Conservation (phyloP, 2,888 invertebrate genomes). For the Zygaena filipendulae region DNA sequence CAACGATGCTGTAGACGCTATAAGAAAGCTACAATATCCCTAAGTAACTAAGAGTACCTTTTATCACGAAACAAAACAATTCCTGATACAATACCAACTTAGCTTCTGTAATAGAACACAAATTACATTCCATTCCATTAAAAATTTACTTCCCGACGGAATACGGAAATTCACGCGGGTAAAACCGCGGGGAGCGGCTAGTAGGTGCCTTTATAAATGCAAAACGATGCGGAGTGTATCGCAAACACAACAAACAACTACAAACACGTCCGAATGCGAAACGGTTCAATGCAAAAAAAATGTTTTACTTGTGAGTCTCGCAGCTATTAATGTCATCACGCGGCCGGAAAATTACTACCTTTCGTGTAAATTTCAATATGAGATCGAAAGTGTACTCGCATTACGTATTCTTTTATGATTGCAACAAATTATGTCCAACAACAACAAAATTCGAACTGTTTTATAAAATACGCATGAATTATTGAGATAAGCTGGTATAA, state of each 20-base stretch:
- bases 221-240: constrained; percentile 28
- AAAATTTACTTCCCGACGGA: no score
- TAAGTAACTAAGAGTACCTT: no score
- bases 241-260: constrained; percentile 19
- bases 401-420: constrained; percentile 33
- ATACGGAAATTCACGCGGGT: no score
- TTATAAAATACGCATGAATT: constrained; percentile 43
- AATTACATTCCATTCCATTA: no score
- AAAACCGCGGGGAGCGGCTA: no score
- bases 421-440: constrained; percentile 34
- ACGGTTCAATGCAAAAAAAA: constrained; percentile 46
- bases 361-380: constrained; percentile 55
- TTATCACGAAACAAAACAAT: no score
- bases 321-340: constrained; percentile 55
- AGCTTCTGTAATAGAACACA: no score
- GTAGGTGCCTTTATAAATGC: constrained; percentile 32
- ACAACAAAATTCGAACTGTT: constrained; percentile 34
- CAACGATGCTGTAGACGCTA: no score
- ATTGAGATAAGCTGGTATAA: constrained; percentile 37
- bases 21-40: no score
- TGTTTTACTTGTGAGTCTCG: constrained; percentile 33
- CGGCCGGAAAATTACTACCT: constrained; percentile 57
- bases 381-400: constrained; percentile 43
- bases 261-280: constrained; percentile 32
- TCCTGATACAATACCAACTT: no score